Conservation (phyloP, 2,888 invertebrate genomes). For the Eilema griseolum region DNA sequence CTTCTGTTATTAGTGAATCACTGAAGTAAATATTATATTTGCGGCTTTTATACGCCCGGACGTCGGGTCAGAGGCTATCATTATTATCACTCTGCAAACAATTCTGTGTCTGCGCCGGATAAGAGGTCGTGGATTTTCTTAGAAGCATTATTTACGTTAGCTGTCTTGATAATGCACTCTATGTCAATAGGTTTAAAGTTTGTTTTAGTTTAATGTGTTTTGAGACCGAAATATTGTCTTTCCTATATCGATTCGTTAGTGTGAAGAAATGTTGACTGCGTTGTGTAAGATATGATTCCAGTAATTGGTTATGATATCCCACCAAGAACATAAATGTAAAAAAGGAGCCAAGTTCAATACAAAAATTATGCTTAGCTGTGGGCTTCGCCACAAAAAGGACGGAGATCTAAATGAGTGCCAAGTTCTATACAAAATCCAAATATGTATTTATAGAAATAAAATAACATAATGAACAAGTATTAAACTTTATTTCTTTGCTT, state of each 20-base stretch:
- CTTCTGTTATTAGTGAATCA: conserved; percentile 26
- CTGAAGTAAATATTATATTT: conserved; percentile 33
- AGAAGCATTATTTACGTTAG: conserved; percentile 20
- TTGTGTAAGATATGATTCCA: neutral
- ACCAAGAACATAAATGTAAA: too few species aligned
- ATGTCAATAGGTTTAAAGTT: neutral
- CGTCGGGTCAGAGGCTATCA: conserved; percentile 67
- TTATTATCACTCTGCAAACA: conserved; percentile 51
- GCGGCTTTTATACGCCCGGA: conserved; percentile 54
- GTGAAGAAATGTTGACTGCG: neutral
- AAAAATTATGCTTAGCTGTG: too few species aligned
- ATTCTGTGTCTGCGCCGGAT: conserved; percentile 38
- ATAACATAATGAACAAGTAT: too few species aligned
- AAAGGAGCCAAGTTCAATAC: too few species aligned
- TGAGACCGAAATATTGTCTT: neutral
- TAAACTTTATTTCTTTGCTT: too few species aligned
- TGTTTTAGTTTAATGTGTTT: conserved; percentile 18
- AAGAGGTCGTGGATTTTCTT: conserved; percentile 38
- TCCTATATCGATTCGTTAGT: neutral
- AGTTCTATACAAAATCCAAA: too few species aligned
- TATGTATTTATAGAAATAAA: too few species aligned
- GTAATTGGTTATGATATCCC: too few species aligned
- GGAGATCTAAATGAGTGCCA: too few species aligned
- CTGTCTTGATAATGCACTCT: conserved; percentile 11
- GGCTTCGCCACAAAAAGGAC: too few species aligned